Conservation (phyloP, 2,113 vertebrate species). For the Ursus arctos region DNA sequence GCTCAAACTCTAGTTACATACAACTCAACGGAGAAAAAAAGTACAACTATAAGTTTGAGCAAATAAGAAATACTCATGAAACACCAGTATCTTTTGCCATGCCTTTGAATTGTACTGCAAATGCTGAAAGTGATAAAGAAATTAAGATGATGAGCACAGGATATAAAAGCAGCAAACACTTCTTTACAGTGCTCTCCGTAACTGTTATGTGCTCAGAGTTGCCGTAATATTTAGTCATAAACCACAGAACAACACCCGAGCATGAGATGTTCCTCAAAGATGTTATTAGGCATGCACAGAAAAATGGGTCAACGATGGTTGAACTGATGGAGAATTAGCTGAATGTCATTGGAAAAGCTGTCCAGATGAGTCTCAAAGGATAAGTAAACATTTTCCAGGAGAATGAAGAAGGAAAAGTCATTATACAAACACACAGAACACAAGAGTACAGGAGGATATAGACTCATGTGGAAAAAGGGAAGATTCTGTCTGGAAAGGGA, state of each 20-base stretch:
- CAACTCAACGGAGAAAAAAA: neutral
- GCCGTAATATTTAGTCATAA: neutral
- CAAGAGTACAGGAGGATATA: neutral
- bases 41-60: neutral
- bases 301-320: neutral
- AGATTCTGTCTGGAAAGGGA: neutral
- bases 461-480: neutral
- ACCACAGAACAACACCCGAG: neutral
- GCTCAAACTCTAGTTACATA: neutral
- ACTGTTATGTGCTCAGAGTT: neutral
- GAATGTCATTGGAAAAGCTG: neutral
- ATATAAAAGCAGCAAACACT: neutral
- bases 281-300: too few species aligned
- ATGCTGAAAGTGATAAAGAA: neutral
- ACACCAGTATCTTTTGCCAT: neutral
- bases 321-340: neutral
- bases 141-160: neutral
- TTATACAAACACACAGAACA: too few species aligned
- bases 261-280: neutral
- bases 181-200: neutral
- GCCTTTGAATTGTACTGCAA: neutral
- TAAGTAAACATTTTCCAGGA: neutral
- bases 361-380: neutral
- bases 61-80: neutral
- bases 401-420: neutral